phyloP scores from a whole-genome alignment of 2,888 invertebrate genomes.

The Limnephilus auricula region DNA sequence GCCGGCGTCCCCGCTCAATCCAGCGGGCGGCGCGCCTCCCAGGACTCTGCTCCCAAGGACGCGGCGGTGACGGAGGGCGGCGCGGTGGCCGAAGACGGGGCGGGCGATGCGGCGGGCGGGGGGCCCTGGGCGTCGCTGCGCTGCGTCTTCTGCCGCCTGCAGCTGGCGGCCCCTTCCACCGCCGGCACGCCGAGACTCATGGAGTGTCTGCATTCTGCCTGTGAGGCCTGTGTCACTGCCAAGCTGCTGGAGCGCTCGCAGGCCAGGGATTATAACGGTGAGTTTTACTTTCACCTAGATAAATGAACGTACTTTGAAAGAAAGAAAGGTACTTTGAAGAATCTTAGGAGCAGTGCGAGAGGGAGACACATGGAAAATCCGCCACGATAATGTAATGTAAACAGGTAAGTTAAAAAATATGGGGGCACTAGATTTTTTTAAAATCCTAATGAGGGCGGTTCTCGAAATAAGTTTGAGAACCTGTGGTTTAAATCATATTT shows the following conservation, averaged over 20 bases:
- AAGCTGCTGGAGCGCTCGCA: conserved; percentile 78
- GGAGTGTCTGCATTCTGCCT: conserved; percentile 93
- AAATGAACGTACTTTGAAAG: too few species aligned
- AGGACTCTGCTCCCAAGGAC: conserved; percentile 7
- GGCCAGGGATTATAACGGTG: conserved; percentile 73
- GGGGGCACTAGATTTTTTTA: too few species aligned
- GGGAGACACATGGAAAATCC: too few species aligned
- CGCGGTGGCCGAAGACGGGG: conserved; percentile 21
- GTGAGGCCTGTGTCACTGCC: conserved; percentile 84
- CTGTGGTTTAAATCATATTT: too few species aligned
- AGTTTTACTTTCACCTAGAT: conserved; percentile 5
- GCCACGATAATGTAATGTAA: too few species aligned
- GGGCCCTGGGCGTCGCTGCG: conserved; percentile 51
- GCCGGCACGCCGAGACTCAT: conserved; percentile 84
- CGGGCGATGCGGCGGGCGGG: conserved; percentile 35
- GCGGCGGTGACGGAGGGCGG: neutral
- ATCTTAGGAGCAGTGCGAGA: too few species aligned
- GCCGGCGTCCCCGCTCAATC: conserved; percentile 50
- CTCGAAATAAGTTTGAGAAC: too few species aligned
- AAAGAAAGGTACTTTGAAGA: too few species aligned
- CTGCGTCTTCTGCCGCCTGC: conserved; percentile 61
- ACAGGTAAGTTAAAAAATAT: too few species aligned
- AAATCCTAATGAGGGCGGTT: too few species aligned
- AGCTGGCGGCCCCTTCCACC: conserved; percentile 71
- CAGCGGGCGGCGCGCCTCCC: conserved; percentile 47